A percentile compares a stretch with the other conserved stretches of the same genome.
Evolutionary conservation across 2,888 invertebrate species (phyloP).

Genomic region (Apamea monoglypha): DNA sequence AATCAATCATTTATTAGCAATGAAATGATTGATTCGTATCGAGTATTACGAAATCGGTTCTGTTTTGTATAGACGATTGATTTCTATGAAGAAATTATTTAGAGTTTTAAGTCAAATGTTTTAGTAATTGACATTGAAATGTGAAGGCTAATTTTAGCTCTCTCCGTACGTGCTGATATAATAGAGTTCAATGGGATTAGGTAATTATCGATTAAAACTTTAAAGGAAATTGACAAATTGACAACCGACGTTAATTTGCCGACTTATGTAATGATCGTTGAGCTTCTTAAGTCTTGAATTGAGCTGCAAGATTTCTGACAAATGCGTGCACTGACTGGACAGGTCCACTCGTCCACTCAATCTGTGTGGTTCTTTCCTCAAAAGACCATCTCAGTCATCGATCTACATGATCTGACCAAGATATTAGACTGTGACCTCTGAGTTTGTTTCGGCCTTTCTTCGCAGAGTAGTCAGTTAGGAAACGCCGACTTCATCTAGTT

Average conservation of each 20-base stretch:
- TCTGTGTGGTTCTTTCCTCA: too few species aligned
- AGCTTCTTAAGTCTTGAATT: too few species aligned
- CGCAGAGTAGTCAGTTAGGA: too few species aligned
- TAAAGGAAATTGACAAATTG: background rate
- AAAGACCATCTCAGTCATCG: too few species aligned
- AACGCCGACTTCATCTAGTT: too few species aligned
- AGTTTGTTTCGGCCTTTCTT: too few species aligned
- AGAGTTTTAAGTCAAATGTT: slow-evolving; percentile 28
- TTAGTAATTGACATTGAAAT: background rate
- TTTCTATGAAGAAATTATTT: slow-evolving; percentile 14
- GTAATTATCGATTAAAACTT: background rate
- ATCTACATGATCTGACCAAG: too few species aligned
- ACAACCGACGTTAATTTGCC: background rate
- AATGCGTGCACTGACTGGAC: too few species aligned
- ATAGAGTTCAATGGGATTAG: background rate
- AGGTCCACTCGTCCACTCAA: too few species aligned
- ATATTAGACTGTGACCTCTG: too few species aligned
- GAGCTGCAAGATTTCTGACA: too few species aligned
- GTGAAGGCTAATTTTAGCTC: background rate
- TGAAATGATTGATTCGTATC: background rate
- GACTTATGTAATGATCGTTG: too few species aligned
- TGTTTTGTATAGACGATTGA: slow-evolving; percentile 30
- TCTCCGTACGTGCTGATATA: background rate
- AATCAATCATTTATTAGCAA: slow-evolving; percentile 48
- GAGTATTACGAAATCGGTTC: slow-evolving; percentile 35